phyloP scores from a whole-genome alignment of 2,797 vertebrate genomes.

The Mus minutoides region DNA sequence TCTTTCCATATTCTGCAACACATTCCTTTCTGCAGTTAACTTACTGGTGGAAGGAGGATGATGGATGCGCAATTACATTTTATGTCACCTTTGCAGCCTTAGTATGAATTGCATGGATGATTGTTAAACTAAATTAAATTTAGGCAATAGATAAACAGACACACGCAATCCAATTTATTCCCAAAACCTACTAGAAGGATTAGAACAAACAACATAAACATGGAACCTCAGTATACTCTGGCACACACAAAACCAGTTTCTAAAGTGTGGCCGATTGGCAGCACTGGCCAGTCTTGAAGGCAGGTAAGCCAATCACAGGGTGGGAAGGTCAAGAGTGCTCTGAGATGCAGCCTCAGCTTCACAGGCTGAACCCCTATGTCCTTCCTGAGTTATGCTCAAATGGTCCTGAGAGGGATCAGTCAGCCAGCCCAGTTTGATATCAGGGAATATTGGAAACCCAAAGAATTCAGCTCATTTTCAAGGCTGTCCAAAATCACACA shows the following conservation, averaged over 20 bases:
- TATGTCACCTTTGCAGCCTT: neutral
- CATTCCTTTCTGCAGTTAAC: neutral
- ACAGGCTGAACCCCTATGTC: neutral
- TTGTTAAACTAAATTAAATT: constrained; percentile 29
- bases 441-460: neutral
- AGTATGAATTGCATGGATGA: neutral
- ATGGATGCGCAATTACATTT: constrained; percentile 7
- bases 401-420: neutral
- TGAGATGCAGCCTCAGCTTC: neutral
- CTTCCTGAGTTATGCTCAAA: neutral
- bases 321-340: neutral
- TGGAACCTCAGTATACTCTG: neutral
- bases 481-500: constrained; percentile 1
- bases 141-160: neutral
- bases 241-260: neutral
- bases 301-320: neutral
- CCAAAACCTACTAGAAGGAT: neutral
- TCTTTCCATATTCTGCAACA: neutral
- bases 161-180: neutral
- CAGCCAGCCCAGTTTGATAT: neutral
- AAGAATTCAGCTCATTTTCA: neutral
- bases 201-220: neutral
- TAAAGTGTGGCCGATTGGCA: neutral
- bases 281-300: neutral
- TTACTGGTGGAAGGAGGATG: neutral